These are phyloP conservation scores for Seriola quinqueradiata DNA, from an alignment of 2,113 vertebrate species.

Conservation along the genomic window DNA sequence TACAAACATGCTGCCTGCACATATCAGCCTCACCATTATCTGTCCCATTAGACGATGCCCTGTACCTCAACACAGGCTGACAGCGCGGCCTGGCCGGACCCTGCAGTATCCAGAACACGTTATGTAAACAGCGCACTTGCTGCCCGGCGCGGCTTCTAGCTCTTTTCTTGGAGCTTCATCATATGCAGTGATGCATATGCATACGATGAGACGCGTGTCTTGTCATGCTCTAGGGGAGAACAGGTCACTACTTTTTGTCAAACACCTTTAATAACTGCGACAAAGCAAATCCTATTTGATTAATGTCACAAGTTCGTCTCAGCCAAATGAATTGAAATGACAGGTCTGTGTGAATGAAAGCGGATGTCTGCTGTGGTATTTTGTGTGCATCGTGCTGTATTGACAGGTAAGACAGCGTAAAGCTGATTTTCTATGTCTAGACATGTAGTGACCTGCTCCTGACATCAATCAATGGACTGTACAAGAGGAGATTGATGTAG, in stretches of 20 bases:
- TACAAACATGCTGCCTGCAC: slow-evolving; percentile 68
- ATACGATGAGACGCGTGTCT: not conserved
- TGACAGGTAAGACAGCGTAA: slow-evolving; percentile 63
- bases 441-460: slow-evolving; percentile 71
- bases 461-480: slow-evolving; percentile 76
- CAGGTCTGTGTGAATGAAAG: slow-evolving; percentile 15
- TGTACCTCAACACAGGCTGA: slow-evolving; percentile 64
- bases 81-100: slow-evolving; percentile 64
- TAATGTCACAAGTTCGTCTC: slow-evolving; percentile 20
- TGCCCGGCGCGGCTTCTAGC: slow-evolving; percentile 45
- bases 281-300: slow-evolving; percentile 40
- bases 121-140: slow-evolving; percentile 67
- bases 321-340: slow-evolving; percentile 35
- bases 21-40: slow-evolving; percentile 80
- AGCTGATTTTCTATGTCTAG: slow-evolving; percentile 74
- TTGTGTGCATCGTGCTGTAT: slow-evolving; percentile 25
- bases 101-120: slow-evolving; percentile 69
- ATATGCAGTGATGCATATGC: slow-evolving; percentile 56
- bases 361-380: slow-evolving; percentile 26
- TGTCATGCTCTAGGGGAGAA: slow-evolving; percentile 35
- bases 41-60: slow-evolving; percentile 67
- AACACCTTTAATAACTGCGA: slow-evolving; percentile 44
- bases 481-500: slow-evolving; percentile 73
- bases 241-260: slow-evolving; percentile 47
- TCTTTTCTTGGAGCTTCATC: slow-evolving; percentile 54